Evolutionary conservation across 2,888 invertebrate genomes (phyloP).

Genomic region (Dicycla oo): DNA sequence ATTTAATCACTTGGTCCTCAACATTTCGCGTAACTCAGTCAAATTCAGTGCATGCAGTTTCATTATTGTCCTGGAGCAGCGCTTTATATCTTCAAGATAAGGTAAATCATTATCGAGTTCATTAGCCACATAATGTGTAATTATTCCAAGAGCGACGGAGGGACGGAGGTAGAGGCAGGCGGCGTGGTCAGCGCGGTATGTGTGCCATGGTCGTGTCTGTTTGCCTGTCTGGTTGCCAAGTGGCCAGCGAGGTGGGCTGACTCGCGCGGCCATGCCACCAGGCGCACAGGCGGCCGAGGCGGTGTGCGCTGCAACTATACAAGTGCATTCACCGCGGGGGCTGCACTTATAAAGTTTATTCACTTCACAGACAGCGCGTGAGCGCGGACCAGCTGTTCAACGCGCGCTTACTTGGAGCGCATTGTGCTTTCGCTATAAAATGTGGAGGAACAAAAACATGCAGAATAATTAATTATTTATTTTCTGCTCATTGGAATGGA

Average conservation of each 20-base stretch:
- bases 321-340: constrained; percentile 71
- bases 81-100: constrained; percentile 34
- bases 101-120: constrained; percentile 23
- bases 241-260: constrained; percentile 82
- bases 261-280: constrained; percentile 82
- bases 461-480: not conserved
- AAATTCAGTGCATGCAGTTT: not conserved
- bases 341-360: constrained; percentile 57
- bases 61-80: not conserved
- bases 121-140: constrained; percentile 24
- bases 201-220: constrained; percentile 74
- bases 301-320: constrained; percentile 67
- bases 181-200: constrained; percentile 70
- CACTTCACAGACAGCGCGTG: constrained; percentile 15
- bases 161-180: constrained; percentile 44
- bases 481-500: not conserved
- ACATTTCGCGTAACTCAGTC: not conserved
- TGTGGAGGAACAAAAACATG: not conserved
- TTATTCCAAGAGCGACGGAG: constrained; percentile 43
- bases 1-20: not conserved
- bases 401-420: constrained; percentile 26
- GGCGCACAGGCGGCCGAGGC: constrained; percentile 78
- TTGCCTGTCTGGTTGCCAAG: constrained; percentile 85
- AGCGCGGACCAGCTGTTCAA: constrained; percentile 30
- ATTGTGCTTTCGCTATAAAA: constrained; percentile 9